phyloP scores from a whole-genome alignment of 2,888 invertebrate species.

The Cephus pygmeus region DNA sequence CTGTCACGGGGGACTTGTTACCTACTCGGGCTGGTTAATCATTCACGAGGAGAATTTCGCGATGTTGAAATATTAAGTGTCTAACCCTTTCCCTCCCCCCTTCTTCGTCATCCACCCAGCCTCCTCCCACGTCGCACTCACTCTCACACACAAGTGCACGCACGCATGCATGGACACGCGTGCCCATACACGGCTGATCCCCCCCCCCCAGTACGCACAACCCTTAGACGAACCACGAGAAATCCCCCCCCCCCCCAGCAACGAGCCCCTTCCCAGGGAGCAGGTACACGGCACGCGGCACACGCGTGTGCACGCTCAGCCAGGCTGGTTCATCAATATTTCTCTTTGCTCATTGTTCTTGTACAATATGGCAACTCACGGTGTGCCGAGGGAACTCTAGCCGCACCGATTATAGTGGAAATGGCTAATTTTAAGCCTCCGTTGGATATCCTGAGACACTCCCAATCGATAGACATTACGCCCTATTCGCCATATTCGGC shows the following conservation, averaged over 20 bases:
- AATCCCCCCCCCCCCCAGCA: not conserved
- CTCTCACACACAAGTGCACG: not conserved
- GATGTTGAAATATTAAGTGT: constrained; percentile 60
- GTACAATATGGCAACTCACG: constrained; percentile 48
- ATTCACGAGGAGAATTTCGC: constrained; percentile 60
- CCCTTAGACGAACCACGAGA: constrained; percentile 22
- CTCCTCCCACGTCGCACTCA: constrained; percentile 7
- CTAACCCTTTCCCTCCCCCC: constrained; percentile 44
- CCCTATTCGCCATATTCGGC: not conserved
- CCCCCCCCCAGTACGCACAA: constrained; percentile 15
- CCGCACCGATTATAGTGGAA: constrained; percentile 47
- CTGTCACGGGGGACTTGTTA: constrained; percentile 24
- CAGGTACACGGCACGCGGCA: not conserved
- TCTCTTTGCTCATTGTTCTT: constrained; percentile 68
- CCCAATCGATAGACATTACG: not conserved
- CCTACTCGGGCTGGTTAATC: constrained; percentile 45
- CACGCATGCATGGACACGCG: not conserved
- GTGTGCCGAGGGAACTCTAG: constrained; percentile 8
- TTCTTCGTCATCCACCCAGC: constrained; percentile 18
- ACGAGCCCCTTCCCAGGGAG: not conserved
- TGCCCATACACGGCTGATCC: constrained; percentile 9
- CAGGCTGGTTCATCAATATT: constrained; percentile 70
- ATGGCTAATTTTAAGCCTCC: constrained; percentile 44
- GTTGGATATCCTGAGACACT: not conserved
- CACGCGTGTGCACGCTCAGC: constrained; percentile 24